phyloP scores from a whole-genome alignment of 2,797 vertebrate genomes.

The Acanthornis magna region DNA sequence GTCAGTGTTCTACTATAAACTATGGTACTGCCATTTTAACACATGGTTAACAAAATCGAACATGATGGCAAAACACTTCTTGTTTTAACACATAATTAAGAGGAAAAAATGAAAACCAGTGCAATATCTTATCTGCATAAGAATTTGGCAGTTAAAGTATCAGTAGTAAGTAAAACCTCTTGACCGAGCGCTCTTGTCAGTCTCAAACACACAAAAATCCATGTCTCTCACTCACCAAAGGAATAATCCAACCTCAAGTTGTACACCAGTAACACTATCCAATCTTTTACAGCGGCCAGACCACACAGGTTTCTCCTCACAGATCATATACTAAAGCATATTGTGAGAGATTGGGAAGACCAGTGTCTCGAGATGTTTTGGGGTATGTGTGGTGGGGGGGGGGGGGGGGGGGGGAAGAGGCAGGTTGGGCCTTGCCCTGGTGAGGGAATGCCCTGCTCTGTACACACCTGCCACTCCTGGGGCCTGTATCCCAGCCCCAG shows the following conservation, averaged over 20 bases:
- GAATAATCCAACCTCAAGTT: background rate
- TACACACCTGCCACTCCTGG: background rate
- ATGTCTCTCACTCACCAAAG: background rate
- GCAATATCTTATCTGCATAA: background rate
- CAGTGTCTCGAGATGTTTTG: background rate
- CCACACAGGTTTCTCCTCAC: background rate
- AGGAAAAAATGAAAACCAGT: background rate
- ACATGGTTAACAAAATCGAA: background rate
- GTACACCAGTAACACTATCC: background rate
- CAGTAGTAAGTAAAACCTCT: background rate
- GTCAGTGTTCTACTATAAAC: background rate
- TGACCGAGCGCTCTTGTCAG: background rate
- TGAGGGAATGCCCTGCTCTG: background rate
- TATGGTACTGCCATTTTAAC: background rate
- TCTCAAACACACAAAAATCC: background rate
- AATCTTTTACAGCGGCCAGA: background rate
- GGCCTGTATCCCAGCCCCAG: fast-evolving
- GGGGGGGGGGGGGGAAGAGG: too few species aligned
- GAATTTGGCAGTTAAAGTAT: background rate
- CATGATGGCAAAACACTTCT: background rate
- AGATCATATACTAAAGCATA: background rate
- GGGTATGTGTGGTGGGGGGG: fast-evolving
- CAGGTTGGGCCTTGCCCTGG: background rate
- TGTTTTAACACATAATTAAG: background rate
- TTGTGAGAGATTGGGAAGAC: background rate